A percentile compares a stretch with the other conserved stretches of the same genome.
These are phyloP conservation scores for Periplaneta americana DNA, from an alignment of 1,140 invertebrate species.

Conservation along the genomic window DNA sequence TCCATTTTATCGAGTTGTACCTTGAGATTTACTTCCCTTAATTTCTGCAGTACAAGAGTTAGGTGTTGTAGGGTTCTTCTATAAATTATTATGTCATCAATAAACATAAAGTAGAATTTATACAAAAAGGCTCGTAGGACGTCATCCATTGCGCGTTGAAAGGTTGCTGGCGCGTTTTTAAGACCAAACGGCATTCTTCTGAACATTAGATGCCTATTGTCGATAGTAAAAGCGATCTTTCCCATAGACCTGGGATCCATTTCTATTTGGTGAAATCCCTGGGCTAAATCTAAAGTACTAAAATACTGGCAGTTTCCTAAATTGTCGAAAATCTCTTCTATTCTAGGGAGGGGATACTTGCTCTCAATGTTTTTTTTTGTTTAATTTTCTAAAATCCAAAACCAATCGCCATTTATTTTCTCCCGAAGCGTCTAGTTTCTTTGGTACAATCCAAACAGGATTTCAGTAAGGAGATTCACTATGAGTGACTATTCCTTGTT, in stretches of 20 bases:
- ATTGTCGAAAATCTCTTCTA: conserved; percentile 41
- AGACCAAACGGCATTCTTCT: conserved; percentile 12
- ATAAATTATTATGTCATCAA: conserved; percentile 25
- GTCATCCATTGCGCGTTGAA: conserved; percentile 25
- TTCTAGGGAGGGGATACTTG: too few relatives aligned
- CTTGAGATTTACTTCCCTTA: conserved; percentile 14
- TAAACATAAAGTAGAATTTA: conserved; percentile 19
- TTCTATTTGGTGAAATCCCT: conserved; percentile 37
- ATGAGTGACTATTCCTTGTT: too few relatives aligned
- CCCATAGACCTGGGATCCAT: conserved; percentile 23
- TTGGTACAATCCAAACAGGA: background rate
- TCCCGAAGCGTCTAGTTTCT: background rate
- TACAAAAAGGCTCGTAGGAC: conserved; percentile 19
- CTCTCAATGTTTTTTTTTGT: too few relatives aligned
- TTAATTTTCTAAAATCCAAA: too few relatives aligned
- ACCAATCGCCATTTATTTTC: conserved; percentile 18
- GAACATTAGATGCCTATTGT: conserved; percentile 1
- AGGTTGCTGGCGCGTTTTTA: conserved; percentile 15
- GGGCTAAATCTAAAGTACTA: conserved; percentile 41
- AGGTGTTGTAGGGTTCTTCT: conserved; percentile 6
- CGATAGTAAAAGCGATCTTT: conserved; percentile 30
- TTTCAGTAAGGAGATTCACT: too few relatives aligned
- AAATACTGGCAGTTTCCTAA: conserved; percentile 41
- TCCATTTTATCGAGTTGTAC: conserved; percentile 18
- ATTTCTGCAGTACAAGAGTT: conserved; percentile 1